Base-by-base conservation (phyloP, 2,888 invertebrate species). In the Lasioglossum zephyrum region DNA sequence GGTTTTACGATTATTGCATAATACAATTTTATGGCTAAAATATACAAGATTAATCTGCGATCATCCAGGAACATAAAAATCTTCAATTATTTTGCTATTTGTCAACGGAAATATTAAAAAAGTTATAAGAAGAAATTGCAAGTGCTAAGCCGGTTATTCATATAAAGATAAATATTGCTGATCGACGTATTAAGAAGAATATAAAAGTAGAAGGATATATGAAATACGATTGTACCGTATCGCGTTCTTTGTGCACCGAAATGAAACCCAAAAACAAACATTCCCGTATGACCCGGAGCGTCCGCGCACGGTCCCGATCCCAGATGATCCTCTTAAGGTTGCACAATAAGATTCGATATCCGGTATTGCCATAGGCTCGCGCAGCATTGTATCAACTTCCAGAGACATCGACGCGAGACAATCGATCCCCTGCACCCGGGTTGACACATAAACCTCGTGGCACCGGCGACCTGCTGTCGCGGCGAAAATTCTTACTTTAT, bases 401-500 rank as follows among this genome's bases (percentile, higher is more conserved):
- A 39, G 73, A n/a, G 18, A 26, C n/a, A 57, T 73, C 31, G 49
- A 22, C 13, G n/a, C 44, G 70, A 53, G 72, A 80, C 76, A 49
- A 83, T 73, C 75, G 63, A 53, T 73, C 41, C 57, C 13, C 31
- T 63, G 57, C 31, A n/a, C 16, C 36, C 66, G 31, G 39, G 82
- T 80, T 83, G 75, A 72, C 80, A 60, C 63, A 36, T 49, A 76
- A 80, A 80, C 36, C 75, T 63, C 4, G 60, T 36, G 57, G 11
- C 49, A 41, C 41, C 77, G 66, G 63, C 72, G 74, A 81, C 57
- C 77, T 47, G 74, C 80, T 86, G 88, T 84, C 82, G 77, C 73
- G 74, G 86, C 86, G 87, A 80, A 79, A 89, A 83, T 87, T 84
- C 85, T 88, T 87, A 81, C 86, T 87, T 83, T 80, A 84, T 77